phyloP scores from a whole-genome alignment of 2,113 vertebrate species.

The Gallinago jamesoni region DNA sequence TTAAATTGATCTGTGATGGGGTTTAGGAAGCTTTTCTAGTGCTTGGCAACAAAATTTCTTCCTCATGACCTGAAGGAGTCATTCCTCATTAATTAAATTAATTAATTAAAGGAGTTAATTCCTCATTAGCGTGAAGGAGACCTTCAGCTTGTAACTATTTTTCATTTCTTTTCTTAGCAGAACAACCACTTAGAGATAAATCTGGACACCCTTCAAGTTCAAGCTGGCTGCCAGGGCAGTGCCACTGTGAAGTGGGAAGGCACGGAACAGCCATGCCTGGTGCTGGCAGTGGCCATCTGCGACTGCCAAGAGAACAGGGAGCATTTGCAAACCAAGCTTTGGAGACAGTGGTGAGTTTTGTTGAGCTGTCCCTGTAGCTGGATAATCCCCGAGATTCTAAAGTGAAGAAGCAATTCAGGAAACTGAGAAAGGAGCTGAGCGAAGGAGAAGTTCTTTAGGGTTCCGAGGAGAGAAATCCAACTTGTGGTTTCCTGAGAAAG shows the following conservation, averaged over 20 bases:
- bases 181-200: not conserved
- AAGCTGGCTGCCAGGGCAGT: not conserved
- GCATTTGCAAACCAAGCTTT: not conserved
- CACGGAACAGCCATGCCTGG: not conserved
- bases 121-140: not conserved
- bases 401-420: not conserved
- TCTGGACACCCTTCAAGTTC: not conserved
- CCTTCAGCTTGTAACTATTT: not conserved
- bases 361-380: not conserved
- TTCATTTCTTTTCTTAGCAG: not conserved
- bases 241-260: not conserved
- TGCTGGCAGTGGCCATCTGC: accelerated
- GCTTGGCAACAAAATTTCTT: not conserved
- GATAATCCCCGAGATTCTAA: not conserved
- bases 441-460: not conserved
- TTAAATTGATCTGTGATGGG: not conserved
- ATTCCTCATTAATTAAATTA: too few species aligned
- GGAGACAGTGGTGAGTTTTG: not conserved
- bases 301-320: not conserved
- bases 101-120: too few species aligned
- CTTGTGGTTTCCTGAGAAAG: not conserved
- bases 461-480: not conserved
- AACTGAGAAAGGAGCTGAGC: not conserved
- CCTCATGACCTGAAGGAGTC: not conserved
- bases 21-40: not conserved